These are phyloP conservation scores for Pan troglodytes DNA, from an alignment of 2,113 vertebrate species.

Conservation along the genomic window NHGRI_mPanTro3-v2.1_pri NC_072401.2:150497001-150497500, in stretches of 20 bases:
- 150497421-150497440: neutral
- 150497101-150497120: neutral
- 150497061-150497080: neutral
- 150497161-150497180: neutral
- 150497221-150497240: neutral
- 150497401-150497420: neutral
- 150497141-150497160: neutral
- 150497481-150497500: neutral
- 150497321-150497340: neutral
- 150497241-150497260: neutral
- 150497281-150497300: neutral
- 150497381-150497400: neutral
- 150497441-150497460: neutral
- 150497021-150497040: too few species aligned
- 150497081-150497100: neutral
- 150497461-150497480: neutral
- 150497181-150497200: neutral
- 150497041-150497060: neutral
- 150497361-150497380: neutral
- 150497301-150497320: neutral
- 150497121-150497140: neutral
- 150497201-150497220: neutral
- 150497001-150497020: too few species aligned
- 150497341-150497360: neutral
- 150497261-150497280: too few species aligned